Conservation (phyloP, 2,797 vertebrate species). For the Limnodromus scolopaceus region DNA sequence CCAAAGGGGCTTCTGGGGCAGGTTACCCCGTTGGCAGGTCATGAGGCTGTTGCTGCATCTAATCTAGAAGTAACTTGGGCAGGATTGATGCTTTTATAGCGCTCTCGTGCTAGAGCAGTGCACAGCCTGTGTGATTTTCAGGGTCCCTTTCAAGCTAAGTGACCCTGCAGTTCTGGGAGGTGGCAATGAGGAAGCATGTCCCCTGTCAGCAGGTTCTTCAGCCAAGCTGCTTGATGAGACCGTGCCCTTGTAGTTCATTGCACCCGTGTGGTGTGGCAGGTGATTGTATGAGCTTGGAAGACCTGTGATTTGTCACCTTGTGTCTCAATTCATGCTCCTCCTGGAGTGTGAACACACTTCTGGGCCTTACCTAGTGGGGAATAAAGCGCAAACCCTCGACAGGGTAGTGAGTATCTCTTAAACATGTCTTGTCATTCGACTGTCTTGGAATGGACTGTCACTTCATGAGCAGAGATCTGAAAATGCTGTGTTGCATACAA, state of each 20-base stretch:
- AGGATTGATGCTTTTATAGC: not conserved
- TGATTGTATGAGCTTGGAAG: not conserved
- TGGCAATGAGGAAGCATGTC: not conserved
- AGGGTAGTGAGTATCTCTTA: not conserved
- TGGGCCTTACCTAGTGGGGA: not conserved
- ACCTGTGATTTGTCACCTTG: not conserved
- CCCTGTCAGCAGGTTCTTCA: not conserved
- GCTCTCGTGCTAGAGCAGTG: not conserved
- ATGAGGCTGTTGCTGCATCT: not conserved
- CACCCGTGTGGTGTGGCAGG: not conserved
- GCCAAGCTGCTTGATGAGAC: not conserved
- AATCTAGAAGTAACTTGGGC: not conserved
- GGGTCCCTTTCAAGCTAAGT: not conserved
- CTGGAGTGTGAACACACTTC: not conserved
- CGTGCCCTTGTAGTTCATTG: fast-evolving
- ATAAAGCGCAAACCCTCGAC: not conserved
- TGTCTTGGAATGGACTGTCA: not conserved
- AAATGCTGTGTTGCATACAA: not conserved
- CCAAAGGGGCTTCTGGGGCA: not conserved
- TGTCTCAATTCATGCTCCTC: not conserved
- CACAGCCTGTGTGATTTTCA: not conserved
- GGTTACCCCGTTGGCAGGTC: no score
- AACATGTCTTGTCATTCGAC: not conserved
- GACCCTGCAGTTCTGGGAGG: not conserved
- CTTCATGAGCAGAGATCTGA: not conserved